phyloP scores from a whole-genome alignment of 2,797 vertebrate genomes.

The Oophaga sylvatica region DNA sequence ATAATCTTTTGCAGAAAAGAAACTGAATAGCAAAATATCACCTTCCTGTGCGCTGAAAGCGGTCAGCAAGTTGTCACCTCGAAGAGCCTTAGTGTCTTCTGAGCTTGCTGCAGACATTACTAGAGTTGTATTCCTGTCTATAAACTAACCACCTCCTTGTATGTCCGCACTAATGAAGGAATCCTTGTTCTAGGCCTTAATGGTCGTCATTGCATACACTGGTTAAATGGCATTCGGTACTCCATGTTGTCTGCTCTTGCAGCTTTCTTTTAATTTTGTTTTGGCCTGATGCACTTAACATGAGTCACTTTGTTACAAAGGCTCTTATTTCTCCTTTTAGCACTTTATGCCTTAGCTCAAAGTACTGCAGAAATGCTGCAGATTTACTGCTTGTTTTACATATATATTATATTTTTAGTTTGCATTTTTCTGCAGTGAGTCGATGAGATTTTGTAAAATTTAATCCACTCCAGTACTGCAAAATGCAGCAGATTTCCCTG shows the following conservation, averaged over 20 bases:
- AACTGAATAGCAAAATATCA: constrained; percentile 70
- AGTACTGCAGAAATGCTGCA: neutral
- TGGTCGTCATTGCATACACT: neutral
- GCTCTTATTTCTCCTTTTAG: neutral
- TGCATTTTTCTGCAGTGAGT: no score
- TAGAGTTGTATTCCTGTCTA: constrained; percentile 14
- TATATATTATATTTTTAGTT: no score
- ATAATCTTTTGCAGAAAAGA: constrained; percentile 78
- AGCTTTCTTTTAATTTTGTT: neutral
- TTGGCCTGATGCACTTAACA: neutral
- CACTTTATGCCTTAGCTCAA: neutral
- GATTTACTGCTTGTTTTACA: no score
- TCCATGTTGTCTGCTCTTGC: neutral
- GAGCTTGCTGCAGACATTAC: constrained; percentile 41
- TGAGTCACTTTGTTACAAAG: neutral
- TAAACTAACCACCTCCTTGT: constrained; percentile 28
- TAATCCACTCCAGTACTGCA: no score
- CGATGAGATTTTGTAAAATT: no score
- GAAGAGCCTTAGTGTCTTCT: constrained; percentile 67
- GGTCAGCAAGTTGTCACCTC: constrained; percentile 71
- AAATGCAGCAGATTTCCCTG: no score
- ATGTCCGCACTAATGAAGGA: constrained; percentile 5
- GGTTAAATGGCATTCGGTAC: constrained; percentile 5
- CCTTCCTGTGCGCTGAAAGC: constrained; percentile 70
- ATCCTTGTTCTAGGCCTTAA: constrained; percentile 3